These are phyloP conservation scores for Anguilla obscura DNA, from an alignment of 2,797 vertebrate genomes.

Conservation along the genomic window DNA sequence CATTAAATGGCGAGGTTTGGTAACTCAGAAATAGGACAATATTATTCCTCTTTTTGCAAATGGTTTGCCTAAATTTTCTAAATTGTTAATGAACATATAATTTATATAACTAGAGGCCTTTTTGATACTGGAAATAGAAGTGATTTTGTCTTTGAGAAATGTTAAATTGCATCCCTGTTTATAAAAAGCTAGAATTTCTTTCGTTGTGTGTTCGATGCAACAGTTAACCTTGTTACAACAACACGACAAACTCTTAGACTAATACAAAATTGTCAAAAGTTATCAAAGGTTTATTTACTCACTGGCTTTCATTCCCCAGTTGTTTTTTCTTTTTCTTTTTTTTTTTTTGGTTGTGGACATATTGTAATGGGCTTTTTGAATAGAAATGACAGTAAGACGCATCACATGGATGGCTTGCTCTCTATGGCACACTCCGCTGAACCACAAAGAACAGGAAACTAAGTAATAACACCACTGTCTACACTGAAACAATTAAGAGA, in stretches of 20 bases:
- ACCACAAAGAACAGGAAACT: slow-evolving; percentile 16
- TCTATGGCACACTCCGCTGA: slow-evolving; percentile 13
- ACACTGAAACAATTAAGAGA: not conserved
- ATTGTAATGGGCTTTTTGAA: not conserved
- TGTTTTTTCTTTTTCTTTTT: not conserved
- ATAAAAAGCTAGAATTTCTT: slow-evolving; percentile 24
- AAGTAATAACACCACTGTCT: slow-evolving; percentile 17
- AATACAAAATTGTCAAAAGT: slow-evolving; percentile 25
- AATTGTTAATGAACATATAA: slow-evolving; percentile 17
- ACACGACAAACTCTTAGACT: not conserved
- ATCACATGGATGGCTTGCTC: slow-evolving; percentile 9
- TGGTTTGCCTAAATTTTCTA: slow-evolving; percentile 14
- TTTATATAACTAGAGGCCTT: slow-evolving; percentile 13
- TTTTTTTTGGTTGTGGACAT: slow-evolving; percentile 1
- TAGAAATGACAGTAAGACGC: slow-evolving; percentile 9
- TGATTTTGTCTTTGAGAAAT: slow-evolving; percentile 1
- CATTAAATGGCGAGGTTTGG: slow-evolving; percentile 17
- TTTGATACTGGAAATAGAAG: slow-evolving; percentile 13
- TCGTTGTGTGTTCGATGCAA: not conserved
- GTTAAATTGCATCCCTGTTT: slow-evolving; percentile 25
- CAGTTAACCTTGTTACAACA: not conserved
- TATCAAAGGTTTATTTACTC: slow-evolving; percentile 15
- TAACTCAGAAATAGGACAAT: slow-evolving; percentile 10
- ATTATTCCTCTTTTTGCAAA: slow-evolving; percentile 2
- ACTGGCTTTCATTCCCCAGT: slow-evolving; percentile 18